These are phyloP conservation scores for Tipula confusa DNA, from an alignment of 2,888 invertebrate genomes.

Conservation along the genomic window DNA sequence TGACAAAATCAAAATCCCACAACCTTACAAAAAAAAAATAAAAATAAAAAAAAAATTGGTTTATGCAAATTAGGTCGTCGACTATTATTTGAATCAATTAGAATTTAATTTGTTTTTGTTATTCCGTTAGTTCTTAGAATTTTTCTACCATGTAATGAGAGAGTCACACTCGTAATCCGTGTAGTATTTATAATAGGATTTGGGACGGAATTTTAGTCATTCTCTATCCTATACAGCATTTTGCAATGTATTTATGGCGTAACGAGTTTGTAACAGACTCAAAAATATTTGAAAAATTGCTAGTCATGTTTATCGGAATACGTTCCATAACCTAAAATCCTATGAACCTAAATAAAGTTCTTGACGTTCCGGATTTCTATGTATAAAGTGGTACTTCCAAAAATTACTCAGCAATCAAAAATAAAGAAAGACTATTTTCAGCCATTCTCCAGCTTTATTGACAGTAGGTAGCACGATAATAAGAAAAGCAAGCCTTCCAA, in stretches of 20 bases:
- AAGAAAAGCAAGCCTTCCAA: too few relatives aligned
- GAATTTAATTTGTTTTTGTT: neutral
- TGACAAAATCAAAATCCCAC: neutral
- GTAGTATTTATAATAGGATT: neutral
- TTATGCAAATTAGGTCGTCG: neutral
- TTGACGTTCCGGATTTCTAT: too few relatives aligned
- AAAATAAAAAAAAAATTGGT: neutral
- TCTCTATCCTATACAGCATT: neutral
- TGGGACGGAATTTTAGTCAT: neutral
- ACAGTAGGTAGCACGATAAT: too few relatives aligned
- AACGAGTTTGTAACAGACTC: too few relatives aligned
- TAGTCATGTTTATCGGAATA: too few relatives aligned
- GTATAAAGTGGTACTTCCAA: too few relatives aligned
- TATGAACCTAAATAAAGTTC: too few relatives aligned
- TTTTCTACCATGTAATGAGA: neutral
- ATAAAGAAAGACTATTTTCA: too few relatives aligned
- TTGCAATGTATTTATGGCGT: neutral
- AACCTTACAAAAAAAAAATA: neutral
- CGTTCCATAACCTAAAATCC: too few relatives aligned
- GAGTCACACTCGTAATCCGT: neutral
- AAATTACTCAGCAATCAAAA: too few relatives aligned
- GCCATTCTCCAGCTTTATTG: too few relatives aligned
- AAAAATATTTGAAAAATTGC: too few relatives aligned
- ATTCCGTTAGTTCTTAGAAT: neutral
- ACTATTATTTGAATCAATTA: neutral